Percentiles rank a stretch among this genome's conserved stretches.
Evolutionary conservation across 2,797 vertebrate species (phyloP).

Genomic region (Sebastes wilsoni): DNA sequence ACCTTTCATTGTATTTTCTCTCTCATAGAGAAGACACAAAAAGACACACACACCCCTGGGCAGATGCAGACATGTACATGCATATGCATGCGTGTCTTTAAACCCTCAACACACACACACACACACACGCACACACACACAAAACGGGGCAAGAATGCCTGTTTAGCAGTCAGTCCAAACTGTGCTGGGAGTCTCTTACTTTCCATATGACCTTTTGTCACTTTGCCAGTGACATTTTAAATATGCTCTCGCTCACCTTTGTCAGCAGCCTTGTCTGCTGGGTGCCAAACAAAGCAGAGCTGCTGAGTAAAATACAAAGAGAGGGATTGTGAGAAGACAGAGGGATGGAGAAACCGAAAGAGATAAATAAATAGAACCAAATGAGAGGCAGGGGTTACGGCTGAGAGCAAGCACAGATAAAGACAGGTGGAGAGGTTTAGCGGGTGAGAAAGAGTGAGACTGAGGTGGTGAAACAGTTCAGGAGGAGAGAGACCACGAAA

Average conservation of each 20-base stretch:
- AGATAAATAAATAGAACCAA: conserved; percentile 53
- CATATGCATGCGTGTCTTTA: conserved; percentile 17
- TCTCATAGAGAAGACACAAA: not conserved
- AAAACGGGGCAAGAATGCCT: conserved; percentile 53
- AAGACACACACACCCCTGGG: not conserved
- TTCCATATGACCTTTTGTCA: conserved; percentile 85
- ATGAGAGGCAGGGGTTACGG: conserved; percentile 49
- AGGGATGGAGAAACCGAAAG: conserved; percentile 31
- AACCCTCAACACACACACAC: conserved; percentile 9
- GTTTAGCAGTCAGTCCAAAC: conserved; percentile 80
- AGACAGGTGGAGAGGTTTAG: conserved; percentile 24
- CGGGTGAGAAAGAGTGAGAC: not conserved
- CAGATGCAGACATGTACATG: conserved; percentile 27
- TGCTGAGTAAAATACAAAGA: conserved; percentile 57
- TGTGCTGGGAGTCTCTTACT: conserved; percentile 80
- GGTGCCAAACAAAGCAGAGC: conserved; percentile 76
- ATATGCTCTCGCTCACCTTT: conserved; percentile 79
- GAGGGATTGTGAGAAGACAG: conserved; percentile 25
- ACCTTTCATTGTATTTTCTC: conserved; percentile 2
- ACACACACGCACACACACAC: conserved; percentile 12
- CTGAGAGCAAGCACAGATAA: conserved; percentile 24
- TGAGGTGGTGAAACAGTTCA: not conserved
- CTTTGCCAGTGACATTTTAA: conserved; percentile 83
- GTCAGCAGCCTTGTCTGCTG: conserved; percentile 74
- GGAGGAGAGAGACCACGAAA: not conserved